Base-by-base conservation (phyloP, 2,888 invertebrate species). In the Netelia fuscicornis region DNA sequence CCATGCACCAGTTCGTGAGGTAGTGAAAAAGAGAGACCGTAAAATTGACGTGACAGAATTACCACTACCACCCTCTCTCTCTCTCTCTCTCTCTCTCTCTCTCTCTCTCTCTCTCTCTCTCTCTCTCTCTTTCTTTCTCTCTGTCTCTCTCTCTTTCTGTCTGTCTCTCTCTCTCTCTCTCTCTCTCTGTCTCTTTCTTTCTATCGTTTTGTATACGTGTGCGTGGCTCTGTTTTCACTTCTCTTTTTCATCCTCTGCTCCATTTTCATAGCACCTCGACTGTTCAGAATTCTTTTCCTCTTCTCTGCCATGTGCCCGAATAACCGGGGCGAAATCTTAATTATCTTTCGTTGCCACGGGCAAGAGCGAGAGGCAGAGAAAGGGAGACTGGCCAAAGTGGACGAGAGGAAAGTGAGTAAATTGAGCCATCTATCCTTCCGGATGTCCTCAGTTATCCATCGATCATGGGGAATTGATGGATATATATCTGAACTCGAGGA, bases 281-380 rank as follows among this genome's bases (percentile, higher is more conserved):
- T 79, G 64, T 72, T 80, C 84, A 72, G 71, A 81, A 84, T 81
- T 84, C 68, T 75, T 84, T 80, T 65, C 60, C 65, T 60, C 52
- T 52, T 67, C 65, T 60, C 52, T 52, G 56, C 20, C 54, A 54
- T 23, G 25, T 44, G 25, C 60, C 67, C 80, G 80, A 84, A 84
- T 84, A 84, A 76, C 83, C 83, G 76, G 83, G 75, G 80, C 71
- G 81, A 84, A 84, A 80, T 84, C 84, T 80, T 84, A 84, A 84
- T 84, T 84, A 84, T 84, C 84, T 84, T 77, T 81, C 80, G 80
- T 76, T 84, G 84, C 84, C 84, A 76, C 71, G 52, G 84, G 80
- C 84, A 65, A 70, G 44, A 74, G 42, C 23, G 30, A 68, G 30
- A 37, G 23, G 13, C n/a, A 42, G 74, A 62, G 62, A 56, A 37